Base-by-base conservation (phyloP, 2,797 vertebrate genomes). In the Sparus aurata region DNA sequence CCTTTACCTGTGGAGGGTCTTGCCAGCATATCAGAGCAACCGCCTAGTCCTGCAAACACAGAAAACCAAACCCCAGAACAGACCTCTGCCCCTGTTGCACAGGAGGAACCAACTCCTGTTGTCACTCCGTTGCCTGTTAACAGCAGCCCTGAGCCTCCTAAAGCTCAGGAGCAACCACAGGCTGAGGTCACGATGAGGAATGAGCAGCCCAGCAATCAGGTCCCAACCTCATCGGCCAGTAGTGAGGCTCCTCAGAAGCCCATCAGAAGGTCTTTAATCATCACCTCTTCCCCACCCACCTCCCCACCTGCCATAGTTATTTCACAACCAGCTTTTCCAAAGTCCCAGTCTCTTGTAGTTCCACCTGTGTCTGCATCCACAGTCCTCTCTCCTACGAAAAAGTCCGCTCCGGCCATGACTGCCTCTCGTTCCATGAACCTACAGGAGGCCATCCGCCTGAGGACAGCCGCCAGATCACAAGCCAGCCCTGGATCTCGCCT, bases 191-290 rank as follows among this genome's bases (percentile, higher is more conserved):
- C 43, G 1, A 46, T 86, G 72, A 80, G 72, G 58, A 73, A 64
- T 38, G 67, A 86, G 59, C 63, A 82, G 41, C 59, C 75, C 38
- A 63, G 27, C 43, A 73, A 53, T 59, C 50, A 55, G 1, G 27
- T 64, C 18, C 64, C 69, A 75, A 54, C 75, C 20, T 70, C 70
- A 18, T 80, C 88, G 17, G 10, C 72, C 57, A 89, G 49, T 65
- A 75, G 79, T 15, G 94, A 95, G 20, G 83, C 91, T 66, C 95
- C 97, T 0, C 97, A 97, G 85, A 99, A 99, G 61, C 98, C 98
- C 17, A 81, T 97, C 52, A 96, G 97, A 85, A 96, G 93, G 53
- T 97, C 97, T 34, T 85, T 99, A 55, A 97, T 96, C 50, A 45
- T 95, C 30, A 80, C 52, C 20, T 77, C 84, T 30, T 77, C 93